phyloP scores from a whole-genome alignment of 1,140 invertebrate species.

The Potamilus streckersoni region DNA sequence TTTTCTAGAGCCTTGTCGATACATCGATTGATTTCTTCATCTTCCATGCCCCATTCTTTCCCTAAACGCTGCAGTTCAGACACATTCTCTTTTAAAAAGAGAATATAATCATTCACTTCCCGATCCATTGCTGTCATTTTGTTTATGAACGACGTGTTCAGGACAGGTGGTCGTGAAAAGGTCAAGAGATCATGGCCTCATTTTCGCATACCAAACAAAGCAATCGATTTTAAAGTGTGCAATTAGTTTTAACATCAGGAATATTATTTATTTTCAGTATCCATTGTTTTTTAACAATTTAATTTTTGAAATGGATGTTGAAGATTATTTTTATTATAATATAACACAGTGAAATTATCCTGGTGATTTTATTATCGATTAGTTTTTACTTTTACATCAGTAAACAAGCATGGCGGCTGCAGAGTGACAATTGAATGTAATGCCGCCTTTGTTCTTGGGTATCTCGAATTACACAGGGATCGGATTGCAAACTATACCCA shows the following conservation, averaged over 20 bases:
- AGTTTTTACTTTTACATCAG: conserved; percentile 19
- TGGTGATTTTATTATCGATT: conserved; percentile 27
- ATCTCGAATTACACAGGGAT: too few relatives aligned
- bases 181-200: conserved; percentile 19
- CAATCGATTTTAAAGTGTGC: neutral
- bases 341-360: neutral
- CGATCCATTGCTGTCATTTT: conserved; percentile 19
- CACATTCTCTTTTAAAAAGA: conserved; percentile 38
- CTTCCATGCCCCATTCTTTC: conserved; percentile 39
- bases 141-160: neutral
- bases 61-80: conserved; percentile 31
- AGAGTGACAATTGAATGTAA: conserved; percentile 18
- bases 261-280: conserved; percentile 7
- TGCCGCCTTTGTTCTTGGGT: too few relatives aligned
- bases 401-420: conserved; percentile 50
- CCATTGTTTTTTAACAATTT: neutral
- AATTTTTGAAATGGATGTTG: neutral
- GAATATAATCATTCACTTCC: conserved; percentile 26
- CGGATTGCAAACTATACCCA: too few relatives aligned
- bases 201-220: neutral
- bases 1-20: conserved; percentile 33
- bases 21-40: conserved; percentile 38
- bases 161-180: neutral
- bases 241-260: conserved; percentile 13
- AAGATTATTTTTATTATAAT: conserved; percentile 5